Base-by-base conservation (phyloP, 2,888 invertebrate genomes). In the Syritta pipiens region DNA sequence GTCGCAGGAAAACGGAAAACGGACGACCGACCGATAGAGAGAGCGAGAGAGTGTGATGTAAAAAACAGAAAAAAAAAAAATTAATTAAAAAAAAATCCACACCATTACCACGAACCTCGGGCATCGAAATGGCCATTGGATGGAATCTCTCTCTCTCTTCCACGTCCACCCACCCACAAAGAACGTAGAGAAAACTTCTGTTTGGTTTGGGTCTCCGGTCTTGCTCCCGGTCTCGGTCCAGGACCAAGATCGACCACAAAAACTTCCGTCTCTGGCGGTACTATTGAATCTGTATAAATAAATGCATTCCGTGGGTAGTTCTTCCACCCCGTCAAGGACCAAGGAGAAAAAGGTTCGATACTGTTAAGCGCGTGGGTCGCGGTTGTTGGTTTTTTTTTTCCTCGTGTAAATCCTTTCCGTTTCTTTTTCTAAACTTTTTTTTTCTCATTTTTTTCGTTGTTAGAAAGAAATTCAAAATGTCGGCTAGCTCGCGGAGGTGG, bases 61-160 rank as follows among this genome's bases (percentile, higher is more conserved):
- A 2, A 5, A 1, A n/a, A n/a, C n/a, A n/a, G n/a, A 46, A 32
- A 63, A 49, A 57, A 67, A 46, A 53, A 49, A 53, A 53, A 60
- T 67, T 51, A 68, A 67, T 68, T 60, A 55, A 57, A 57, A 59
- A 49, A 63, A 59, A 32, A 37, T 35, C 35, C 30, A 60, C 32
- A 35, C 22, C 62, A 40, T 32, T 20, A 24, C 53, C 22, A 55
- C 49, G n/a, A n/a, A n/a, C 57, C 26, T 6, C 22, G 9, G 55
- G 53, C 75, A 55, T 62, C 51, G 32, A 68, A 75, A 75, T 68
- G 68, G 60, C 55, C 75, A 68, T 67, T 46, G 37, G 44, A 37
- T 19, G 14, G 6, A 14, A 17, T 3, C 44, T 1, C 26, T 24
- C 42, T 67, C 22, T 65, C 59, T 67, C 49, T 60, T 53, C 30